Base-by-base conservation (phyloP, 2,888 invertebrate genomes). In the Boloria selene region DNA sequence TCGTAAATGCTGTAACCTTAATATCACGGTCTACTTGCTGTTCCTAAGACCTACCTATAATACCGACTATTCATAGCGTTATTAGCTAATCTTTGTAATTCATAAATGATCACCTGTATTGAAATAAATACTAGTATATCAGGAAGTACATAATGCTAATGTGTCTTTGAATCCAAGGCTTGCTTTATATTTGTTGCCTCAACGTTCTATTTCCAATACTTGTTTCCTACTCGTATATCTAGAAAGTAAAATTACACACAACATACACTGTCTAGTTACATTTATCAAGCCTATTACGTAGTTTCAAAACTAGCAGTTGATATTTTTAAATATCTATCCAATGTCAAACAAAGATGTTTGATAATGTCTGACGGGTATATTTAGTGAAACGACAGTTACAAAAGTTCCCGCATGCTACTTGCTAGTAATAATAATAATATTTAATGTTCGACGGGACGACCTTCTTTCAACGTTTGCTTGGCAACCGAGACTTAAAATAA, bases 81-180 rank as follows among this genome's bases (percentile, higher is more conserved):
- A 50, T 66, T 55, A 62, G 58, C 54, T 55, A 49, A 65, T 69
- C 69, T 70, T 70, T 63, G 47, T 51, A 62, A 60, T 56, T 64
- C 79, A 79, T 44, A 4, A 76, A 78, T 78, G 83, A 81, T 81
- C 81, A 81, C 79, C 84, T 80, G 80, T 81, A 78, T 79, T 77
- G 80, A 83, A 81, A 79, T 45, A 22, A 4, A 78, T 77, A 7
- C 31, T 38, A 38, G 31, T 38, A 77, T 82, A 88, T 83, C 85
- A 90, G 91, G 91, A 92, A 92, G 85, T 84, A 78, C 73, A 80
- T 82, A 87, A 90, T 90, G 88, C 86, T 89, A 90, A 92, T 90
- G 84, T 83, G 87, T 79, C 88, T 90, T 87, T 88, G 87, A 88
- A 78, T 89, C 90, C 92, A 92, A 92, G 92, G 91, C 85, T 88